Evolutionary conservation across 2,113 vertebrate species (phyloP).

Genomic region (Cervus canadensis): DNA sequence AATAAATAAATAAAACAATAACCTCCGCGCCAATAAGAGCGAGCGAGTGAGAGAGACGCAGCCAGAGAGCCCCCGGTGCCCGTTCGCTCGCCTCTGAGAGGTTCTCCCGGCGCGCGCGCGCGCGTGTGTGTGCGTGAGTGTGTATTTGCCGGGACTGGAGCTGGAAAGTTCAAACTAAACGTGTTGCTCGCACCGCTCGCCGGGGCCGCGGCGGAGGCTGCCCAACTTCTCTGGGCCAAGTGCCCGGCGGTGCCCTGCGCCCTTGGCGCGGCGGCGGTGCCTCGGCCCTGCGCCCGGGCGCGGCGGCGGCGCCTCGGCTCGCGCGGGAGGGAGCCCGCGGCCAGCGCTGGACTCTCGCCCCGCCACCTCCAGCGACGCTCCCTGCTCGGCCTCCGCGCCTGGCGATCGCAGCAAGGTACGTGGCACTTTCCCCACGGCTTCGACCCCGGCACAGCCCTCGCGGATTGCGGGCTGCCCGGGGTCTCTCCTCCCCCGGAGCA

Average conservation of each 20-base stretch:
- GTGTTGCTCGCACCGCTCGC: slow-evolving; percentile 72
- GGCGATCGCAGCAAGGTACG: slow-evolving; percentile 74
- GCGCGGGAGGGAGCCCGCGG: neutral
- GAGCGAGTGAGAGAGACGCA: slow-evolving; percentile 62
- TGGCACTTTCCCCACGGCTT: slow-evolving; percentile 27
- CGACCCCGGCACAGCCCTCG: neutral
- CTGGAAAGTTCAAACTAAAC: slow-evolving; percentile 80
- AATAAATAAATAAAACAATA: slow-evolving; percentile 80
- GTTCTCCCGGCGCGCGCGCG: slow-evolving; percentile 2
- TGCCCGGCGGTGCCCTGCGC: slow-evolving; percentile 1
- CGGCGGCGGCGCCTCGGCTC: neutral
- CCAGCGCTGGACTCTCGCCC: slow-evolving; percentile 23
- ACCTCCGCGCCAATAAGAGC: slow-evolving; percentile 81
- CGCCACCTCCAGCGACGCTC: neutral
- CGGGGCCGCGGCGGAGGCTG: slow-evolving; percentile 1
- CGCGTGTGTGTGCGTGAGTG: slow-evolving; percentile 46
- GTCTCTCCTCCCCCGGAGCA: neutral
- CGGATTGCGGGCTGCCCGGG: neutral
- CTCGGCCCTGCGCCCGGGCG: slow-evolving; percentile 49
- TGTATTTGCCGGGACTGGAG: slow-evolving; percentile 73
- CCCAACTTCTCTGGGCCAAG: slow-evolving; percentile 63
- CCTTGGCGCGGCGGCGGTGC: neutral
- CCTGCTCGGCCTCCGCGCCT: neutral
- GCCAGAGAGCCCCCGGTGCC: slow-evolving; percentile 52
- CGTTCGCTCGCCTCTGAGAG: slow-evolving; percentile 38